Percentiles rank a stretch among this genome's conserved stretches.
These are phyloP conservation scores for Rhinoptilus africanus DNA, from an alignment of 2,113 vertebrate species.

Conservation along the genomic window DNA sequence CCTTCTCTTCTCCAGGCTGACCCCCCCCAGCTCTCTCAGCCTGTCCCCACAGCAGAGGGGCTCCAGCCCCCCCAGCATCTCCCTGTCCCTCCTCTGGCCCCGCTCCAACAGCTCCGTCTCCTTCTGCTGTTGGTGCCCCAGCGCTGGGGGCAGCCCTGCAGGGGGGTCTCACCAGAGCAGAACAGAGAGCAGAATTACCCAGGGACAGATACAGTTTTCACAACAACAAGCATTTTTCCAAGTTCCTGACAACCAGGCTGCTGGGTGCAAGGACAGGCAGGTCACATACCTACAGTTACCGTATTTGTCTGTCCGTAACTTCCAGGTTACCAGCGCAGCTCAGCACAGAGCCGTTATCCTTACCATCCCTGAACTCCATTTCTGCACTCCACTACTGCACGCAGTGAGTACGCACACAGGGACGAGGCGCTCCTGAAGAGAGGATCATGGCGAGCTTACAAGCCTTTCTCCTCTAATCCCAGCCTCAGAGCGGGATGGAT, in stretches of 20 bases:
- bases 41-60: neutral
- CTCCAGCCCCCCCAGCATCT: neutral
- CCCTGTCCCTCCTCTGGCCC: neutral
- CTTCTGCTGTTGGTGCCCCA: neutral
- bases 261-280: neutral
- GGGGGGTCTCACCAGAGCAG: neutral
- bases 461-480: too few species aligned
- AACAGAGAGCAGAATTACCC: neutral
- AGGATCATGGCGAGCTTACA: neutral
- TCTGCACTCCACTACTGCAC: too few species aligned
- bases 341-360: neutral
- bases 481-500: too few species aligned
- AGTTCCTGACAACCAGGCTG: neutral
- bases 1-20: neutral
- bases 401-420: rapidly evolving
- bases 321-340: neutral
- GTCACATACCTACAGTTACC: neutral
- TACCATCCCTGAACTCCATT: neutral
- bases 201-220: neutral
- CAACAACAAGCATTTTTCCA: neutral
- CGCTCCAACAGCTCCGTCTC: neutral
- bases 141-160: too few species aligned
- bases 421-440: neutral
- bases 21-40: neutral
- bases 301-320: neutral